phyloP scores from a whole-genome alignment of 2,113 vertebrate species.

The Ceuthmochares aereus region DNA sequence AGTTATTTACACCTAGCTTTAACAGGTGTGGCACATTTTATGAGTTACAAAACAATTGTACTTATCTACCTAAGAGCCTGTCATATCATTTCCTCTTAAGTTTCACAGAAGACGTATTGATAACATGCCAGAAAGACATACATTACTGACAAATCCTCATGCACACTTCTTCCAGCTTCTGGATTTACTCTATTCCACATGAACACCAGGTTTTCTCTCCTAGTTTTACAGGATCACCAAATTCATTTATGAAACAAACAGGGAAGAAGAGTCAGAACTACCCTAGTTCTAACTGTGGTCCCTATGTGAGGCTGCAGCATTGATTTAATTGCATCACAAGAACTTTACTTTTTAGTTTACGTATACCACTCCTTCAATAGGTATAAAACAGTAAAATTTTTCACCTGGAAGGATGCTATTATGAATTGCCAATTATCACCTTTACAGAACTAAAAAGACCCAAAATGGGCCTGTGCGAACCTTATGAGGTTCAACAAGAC shows the following conservation, averaged over 20 bases:
- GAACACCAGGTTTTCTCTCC: neutral
- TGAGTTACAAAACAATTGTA: neutral
- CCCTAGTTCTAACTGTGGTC: accelerated
- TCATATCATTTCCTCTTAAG: neutral
- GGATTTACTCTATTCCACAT: neutral
- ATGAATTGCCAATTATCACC: neutral
- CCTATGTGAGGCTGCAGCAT: neutral
- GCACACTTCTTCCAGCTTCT: neutral
- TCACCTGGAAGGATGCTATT: neutral
- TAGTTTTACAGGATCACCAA: neutral
- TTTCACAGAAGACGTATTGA: neutral
- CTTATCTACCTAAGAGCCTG: neutral
- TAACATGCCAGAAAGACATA: neutral
- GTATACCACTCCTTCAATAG: neutral
- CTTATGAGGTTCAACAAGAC: too few species aligned
- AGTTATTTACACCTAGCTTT: neutral
- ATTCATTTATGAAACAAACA: neutral
- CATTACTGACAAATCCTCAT: neutral
- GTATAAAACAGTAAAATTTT: neutral
- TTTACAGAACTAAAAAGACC: neutral
- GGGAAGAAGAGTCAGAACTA: neutral
- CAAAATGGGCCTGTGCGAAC: too few species aligned
- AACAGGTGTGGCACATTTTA: neutral
- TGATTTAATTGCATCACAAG: neutral
- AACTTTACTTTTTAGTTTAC: neutral